These are phyloP conservation scores for Cheirogaleus major DNA, from an alignment of 2,797 vertebrate genomes.

Conservation along the genomic window DNA sequence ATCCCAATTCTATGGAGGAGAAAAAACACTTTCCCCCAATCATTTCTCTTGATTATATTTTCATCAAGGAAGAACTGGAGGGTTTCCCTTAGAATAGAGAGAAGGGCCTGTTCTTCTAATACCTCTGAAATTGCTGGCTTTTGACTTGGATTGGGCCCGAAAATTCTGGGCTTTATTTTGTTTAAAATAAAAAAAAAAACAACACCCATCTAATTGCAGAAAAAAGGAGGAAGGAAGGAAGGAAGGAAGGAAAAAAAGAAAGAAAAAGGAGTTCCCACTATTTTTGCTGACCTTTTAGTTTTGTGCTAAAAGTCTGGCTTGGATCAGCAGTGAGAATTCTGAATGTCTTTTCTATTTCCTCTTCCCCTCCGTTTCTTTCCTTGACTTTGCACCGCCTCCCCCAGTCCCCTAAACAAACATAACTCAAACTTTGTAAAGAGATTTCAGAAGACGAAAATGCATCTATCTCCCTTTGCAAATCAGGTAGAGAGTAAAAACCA, in stretches of 20 bases:
- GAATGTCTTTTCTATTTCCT: background rate
- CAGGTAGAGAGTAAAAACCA: background rate
- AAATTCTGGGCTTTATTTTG: slow-evolving; percentile 8
- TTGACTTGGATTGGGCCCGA: background rate
- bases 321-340: background rate
- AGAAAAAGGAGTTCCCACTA: background rate
- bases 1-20: slow-evolving; percentile 64
- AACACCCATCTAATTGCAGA: background rate
- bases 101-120: background rate
- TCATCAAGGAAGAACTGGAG: slow-evolving; percentile 64
- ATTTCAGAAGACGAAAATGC: background rate
- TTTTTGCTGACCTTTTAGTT: slow-evolving; percentile 51
- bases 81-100: slow-evolving; percentile 50
- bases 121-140: slow-evolving; percentile 4
- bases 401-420: background rate
- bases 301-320: slow-evolving; percentile 33
- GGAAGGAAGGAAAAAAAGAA: background rate
- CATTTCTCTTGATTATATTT: slow-evolving; percentile 76
- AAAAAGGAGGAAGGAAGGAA: slow-evolving; percentile 3
- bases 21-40: slow-evolving; percentile 68
- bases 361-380: background rate
- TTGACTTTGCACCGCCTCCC: background rate
- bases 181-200: slow-evolving; percentile 24
- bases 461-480: background rate
- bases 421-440: background rate